Base-by-base conservation (phyloP, 2,888 invertebrate species). In the Rhabditoides inermis region DNA sequence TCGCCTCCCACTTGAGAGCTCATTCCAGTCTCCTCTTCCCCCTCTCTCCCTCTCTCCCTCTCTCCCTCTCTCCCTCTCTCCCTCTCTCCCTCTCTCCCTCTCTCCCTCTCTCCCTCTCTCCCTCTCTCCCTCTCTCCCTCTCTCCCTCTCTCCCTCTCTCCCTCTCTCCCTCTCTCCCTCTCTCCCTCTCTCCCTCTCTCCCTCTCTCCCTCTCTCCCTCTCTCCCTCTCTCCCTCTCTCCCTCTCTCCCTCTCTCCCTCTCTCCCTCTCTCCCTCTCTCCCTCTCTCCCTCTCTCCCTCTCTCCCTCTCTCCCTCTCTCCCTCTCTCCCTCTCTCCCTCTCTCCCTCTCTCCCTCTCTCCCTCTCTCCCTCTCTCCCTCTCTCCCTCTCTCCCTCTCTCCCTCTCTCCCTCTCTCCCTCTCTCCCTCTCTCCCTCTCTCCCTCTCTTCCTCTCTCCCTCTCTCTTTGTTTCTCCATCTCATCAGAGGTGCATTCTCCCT, bases 131-230 rank as follows among this genome's bases (percentile, higher is more conserved):
- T 32, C 32, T 32, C 45, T 51, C 23, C 41, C 15, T 45, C 26
- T 48, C 35, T 46, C 30, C 23, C 39, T 30, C 30, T 50, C 44
- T 45, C 37, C 35, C 40, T 32, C 44, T 40, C 51, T 49, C 47
- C 44, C 50, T 42, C 53, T 49, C 45, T 46, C 52, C 45, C 26
- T 46, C 45, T 56, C 49, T 49, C 49, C 52, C 45, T 49, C 41
- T 55, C 46, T 44, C 55, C 45, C 20, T 28, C 36, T 44, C 25
- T 45, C 18, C 26, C 12, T 7, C 41, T 52, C 41, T n/a, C 49
- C 46, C 23, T 20, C 7, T 25, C 18, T 42, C 20, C 41, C 26
- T 49, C 26, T 22, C 27, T 26, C 49, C 37, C 37, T 44, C 40
- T 49, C 22, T 23, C 30, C 35, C 35, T 47, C 27, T 37, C 23